These are phyloP conservation scores for Lates calcarifer DNA, from an alignment of 2,113 vertebrate species.

Conservation along the genomic window DNA sequence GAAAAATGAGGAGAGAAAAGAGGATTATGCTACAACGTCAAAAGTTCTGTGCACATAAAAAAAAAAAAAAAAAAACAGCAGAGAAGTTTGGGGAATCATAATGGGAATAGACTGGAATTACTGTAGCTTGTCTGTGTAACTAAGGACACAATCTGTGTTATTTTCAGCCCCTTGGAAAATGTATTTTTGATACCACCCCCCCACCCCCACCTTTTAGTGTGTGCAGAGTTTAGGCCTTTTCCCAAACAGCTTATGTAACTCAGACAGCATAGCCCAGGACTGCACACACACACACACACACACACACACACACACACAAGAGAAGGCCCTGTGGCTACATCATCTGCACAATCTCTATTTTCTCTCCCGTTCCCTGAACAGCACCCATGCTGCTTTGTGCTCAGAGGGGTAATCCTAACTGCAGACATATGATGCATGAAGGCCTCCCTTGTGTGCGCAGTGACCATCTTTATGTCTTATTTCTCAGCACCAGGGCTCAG, in stretches of 20 bases:
- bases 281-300: constrained; percentile 23
- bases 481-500: neutral
- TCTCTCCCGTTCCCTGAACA: constrained; percentile 49
- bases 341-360: constrained; percentile 61
- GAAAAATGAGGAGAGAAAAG: constrained; percentile 57
- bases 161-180: constrained; percentile 44
- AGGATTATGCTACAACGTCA: constrained; percentile 58
- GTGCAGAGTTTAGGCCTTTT: constrained; percentile 48
- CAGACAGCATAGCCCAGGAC: constrained; percentile 49
- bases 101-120: neutral
- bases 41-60: constrained; percentile 51
- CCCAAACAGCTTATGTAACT: constrained; percentile 73
- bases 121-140: neutral
- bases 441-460: constrained; percentile 2
- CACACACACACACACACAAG: constrained; percentile 22
- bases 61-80: constrained; percentile 21
- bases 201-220: neutral
- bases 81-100: constrained; percentile 29
- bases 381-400: constrained; percentile 60
- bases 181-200: constrained; percentile 45
- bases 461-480: constrained; percentile 6
- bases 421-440: constrained; percentile 50
- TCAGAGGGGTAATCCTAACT: constrained; percentile 45
- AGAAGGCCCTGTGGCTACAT: constrained; percentile 69
- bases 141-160: constrained; percentile 29